A percentile compares a stretch with the other conserved stretches of the same genome.
These are phyloP conservation scores for Amaurobius ferox DNA, from an alignment of 2,888 invertebrate species.

Conservation along the genomic window DNA sequence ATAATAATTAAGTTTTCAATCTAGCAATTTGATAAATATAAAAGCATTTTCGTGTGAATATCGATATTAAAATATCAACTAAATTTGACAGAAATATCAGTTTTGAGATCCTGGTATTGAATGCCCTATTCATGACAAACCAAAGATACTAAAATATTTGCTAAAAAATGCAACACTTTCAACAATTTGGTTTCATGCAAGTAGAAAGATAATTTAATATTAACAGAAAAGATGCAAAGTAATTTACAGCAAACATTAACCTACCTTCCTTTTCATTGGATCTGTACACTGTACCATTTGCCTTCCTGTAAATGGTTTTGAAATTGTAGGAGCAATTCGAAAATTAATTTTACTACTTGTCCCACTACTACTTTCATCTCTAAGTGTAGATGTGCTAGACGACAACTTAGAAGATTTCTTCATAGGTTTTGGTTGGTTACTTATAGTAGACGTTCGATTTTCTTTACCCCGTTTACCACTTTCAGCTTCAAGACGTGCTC, in stretches of 20 bases:
- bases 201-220: no score
- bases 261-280: slow-evolving; percentile 62
- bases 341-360: slow-evolving; percentile 47
- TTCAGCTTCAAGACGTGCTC: slow-evolving; percentile 81
- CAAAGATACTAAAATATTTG: no score
- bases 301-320: slow-evolving; percentile 46
- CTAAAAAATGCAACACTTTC: no score
- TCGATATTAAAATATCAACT: no score
- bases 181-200: no score
- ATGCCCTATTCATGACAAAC: background rate
- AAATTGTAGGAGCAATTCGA: slow-evolving; percentile 26
- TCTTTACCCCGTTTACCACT: slow-evolving; percentile 45
- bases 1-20: no score
- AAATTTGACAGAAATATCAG: no score
- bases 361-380: slow-evolving; percentile 60
- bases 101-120: background rate
- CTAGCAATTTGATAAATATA: no score
- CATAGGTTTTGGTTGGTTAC: slow-evolving; percentile 41
- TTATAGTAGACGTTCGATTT: slow-evolving; percentile 36
- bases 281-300: slow-evolving; percentile 51
- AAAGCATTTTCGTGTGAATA: no score
- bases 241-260: background rate
- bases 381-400: slow-evolving; percentile 53
- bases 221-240: no score
- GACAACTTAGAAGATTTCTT: slow-evolving; percentile 52